phyloP scores from a whole-genome alignment of 53 echinoderm and acorn worm genomes.

The Zoroaster sp. region DNA sequence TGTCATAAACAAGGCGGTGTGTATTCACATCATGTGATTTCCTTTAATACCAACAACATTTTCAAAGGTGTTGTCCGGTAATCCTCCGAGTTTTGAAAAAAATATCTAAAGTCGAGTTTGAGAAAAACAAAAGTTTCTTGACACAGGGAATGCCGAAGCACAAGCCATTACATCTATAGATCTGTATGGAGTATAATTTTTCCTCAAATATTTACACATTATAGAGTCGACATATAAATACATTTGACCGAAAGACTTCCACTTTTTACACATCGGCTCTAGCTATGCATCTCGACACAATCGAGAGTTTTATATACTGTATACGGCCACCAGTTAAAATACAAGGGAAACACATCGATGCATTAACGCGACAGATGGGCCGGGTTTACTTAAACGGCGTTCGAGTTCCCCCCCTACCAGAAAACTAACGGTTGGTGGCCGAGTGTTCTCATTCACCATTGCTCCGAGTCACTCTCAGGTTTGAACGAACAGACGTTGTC shows the following conservation, averaged over 20 bases:
- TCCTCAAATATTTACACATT: slow-evolving; percentile 32
- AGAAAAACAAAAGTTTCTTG: too few relatives aligned
- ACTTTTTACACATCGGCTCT: neutral
- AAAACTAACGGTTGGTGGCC: slow-evolving; percentile 19
- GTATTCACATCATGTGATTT: too few relatives aligned
- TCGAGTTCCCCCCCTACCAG: neutral
- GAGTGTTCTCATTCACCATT: slow-evolving; percentile 6
- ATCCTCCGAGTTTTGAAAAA: too few relatives aligned
- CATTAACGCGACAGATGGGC: slow-evolving; percentile 44
- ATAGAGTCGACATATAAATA: neutral
- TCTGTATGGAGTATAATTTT: neutral
- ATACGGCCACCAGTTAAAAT: slow-evolving; percentile 23
- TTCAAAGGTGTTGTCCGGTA: too few relatives aligned
- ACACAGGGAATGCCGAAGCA: too few relatives aligned
- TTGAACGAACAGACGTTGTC: slow-evolving; percentile 33
- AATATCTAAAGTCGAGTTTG: too few relatives aligned
- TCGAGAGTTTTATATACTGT: too few relatives aligned
- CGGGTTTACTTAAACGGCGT: slow-evolving; percentile 8
- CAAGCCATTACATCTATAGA: too few relatives aligned
- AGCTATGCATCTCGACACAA: too few relatives aligned
- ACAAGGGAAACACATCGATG: neutral
- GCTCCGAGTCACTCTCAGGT: neutral
- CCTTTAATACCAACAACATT: too few relatives aligned
- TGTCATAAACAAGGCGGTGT: too few relatives aligned
- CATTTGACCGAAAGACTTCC: slow-evolving; percentile 19